A percentile compares a stretch with the other conserved stretches of the same genome.
These are phyloP conservation scores for Nasonia giraulti DNA, from an alignment of 1,140 invertebrate species.

Conservation along the genomic window DNA sequence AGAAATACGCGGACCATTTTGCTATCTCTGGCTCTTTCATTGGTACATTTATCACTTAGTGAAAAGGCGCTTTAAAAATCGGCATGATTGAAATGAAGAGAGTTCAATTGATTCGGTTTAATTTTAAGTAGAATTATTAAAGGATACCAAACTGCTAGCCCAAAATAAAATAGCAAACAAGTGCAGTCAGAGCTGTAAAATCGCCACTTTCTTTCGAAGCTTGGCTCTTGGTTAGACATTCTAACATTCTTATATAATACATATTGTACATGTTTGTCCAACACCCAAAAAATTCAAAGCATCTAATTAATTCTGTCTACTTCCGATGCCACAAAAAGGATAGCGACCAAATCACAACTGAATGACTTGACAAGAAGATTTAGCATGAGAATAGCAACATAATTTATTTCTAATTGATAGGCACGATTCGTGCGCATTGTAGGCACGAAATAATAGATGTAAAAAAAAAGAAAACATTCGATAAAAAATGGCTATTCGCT, in stretches of 20 bases:
- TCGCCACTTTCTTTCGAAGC: neutral
- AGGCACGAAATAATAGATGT: constrained; percentile 8
- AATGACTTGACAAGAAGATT: neutral
- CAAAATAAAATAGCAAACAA: neutral
- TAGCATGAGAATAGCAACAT: constrained; percentile 12
- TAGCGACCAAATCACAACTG: neutral
- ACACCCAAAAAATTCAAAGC: neutral
- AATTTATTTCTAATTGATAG: constrained; percentile 11
- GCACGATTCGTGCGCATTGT: neutral
- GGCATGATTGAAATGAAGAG: too few relatives aligned
- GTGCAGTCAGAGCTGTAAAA: neutral
- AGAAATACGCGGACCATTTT: neutral
- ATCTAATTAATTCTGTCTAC: neutral
- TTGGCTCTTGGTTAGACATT: neutral
- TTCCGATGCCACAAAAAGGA: neutral
- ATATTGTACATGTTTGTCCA: constrained; percentile 21
- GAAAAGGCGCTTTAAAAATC: too few relatives aligned
- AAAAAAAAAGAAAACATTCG: constrained; percentile 14
- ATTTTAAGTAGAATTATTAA: neutral
- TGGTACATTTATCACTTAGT: too few relatives aligned
- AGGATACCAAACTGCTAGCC: neutral
- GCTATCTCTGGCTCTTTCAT: too few relatives aligned
- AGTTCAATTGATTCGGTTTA: neutral
- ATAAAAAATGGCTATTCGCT: constrained; percentile 11
- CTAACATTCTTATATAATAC: constrained; percentile 22